A percentile compares a stretch with the other conserved stretches of the same genome.
phyloP scores from a whole-genome alignment of 2,113 vertebrate species.

The Ranitomeya imitator region DNA sequence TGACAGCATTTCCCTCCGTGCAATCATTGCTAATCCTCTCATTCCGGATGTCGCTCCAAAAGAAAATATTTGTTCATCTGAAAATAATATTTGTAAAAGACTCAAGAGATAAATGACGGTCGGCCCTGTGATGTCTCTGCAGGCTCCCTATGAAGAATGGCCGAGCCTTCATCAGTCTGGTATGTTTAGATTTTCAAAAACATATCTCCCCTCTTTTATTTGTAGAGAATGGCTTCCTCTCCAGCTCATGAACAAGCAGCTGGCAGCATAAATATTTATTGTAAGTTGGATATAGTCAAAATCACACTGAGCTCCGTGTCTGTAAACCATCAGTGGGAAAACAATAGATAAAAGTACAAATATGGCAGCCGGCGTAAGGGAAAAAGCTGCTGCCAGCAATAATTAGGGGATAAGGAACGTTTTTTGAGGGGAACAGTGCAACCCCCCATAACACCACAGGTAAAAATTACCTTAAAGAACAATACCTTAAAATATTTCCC shows the following conservation, averaged over 20 bases:
- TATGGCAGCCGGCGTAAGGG: background rate
- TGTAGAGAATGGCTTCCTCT: constrained; percentile 10
- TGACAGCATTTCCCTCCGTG: background rate
- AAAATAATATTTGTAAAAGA: constrained; percentile 16
- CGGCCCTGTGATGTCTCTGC: background rate
- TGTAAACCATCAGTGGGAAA: background rate
- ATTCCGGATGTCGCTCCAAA: background rate
- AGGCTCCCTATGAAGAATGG: background rate
- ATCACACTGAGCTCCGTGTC: background rate
- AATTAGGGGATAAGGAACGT: background rate
- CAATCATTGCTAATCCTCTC: background rate
- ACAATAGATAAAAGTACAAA: constrained; percentile 15
- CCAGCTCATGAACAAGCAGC: constrained; percentile 1
- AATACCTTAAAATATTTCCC: no score
- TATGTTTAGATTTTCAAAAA: constrained; percentile 14
- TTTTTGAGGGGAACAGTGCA: no score
- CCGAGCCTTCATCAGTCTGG: background rate
- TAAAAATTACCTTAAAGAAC: no score
- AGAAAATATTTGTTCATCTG: constrained; percentile 7
- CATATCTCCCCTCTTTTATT: background rate
- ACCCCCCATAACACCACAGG: no score
- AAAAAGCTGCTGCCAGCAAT: background rate
- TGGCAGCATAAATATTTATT: constrained; percentile 17
- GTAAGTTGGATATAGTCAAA: background rate
- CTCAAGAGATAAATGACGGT: background rate